Base-by-base conservation (phyloP, 2,888 invertebrate genomes). In the Gortyna flavago region DNA sequence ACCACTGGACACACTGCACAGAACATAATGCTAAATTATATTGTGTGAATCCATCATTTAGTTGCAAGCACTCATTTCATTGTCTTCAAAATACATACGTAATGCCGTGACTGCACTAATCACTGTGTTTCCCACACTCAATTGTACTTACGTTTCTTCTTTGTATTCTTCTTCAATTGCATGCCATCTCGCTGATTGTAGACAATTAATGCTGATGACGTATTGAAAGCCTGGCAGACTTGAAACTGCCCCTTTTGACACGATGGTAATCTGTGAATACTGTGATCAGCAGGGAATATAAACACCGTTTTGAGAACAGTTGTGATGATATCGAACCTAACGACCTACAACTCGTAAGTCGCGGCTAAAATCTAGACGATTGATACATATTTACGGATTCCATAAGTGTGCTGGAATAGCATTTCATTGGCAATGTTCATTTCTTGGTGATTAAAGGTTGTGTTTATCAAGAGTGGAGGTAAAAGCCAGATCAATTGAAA, bases 131-230 rank as follows among this genome's bases (percentile, higher is more conserved):
- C 84, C 79, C 84, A 84, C 86, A 86, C 72, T 81, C 77, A 61
- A 75, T 83, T 32, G 70, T 85, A 67, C 62, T 71, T 57, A 32
- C 18, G 70, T 83, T 82, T 83, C 83, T 81, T 57, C 44, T 86
- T 86, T 83, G 77, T 83, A 85, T 81, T 57, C 44, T 86, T 86
- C 84, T 86, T 83, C 84, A 79, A 79, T 84, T 79, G 72, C 84
- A 54, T 83, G 83, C 75, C 86, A 86, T 86, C 72, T 77, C 32
- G 9, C 41, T 59, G 44, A 44, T 67, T 80, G 71, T 85, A 59
- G n/a, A 35, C 25, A 48, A 68, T 79, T 68, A 65, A 66, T 66
- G 48, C 51, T 81, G 82, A 44, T 66, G 65, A 66, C 51, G 75
- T 66, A n/a, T 35, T 75, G 64, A 59, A 32, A 77, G 59, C 2